Evolutionary conservation across 1,140 invertebrate species (phyloP), one percentile per base, ranked within the genome.

Genomic region (Papilio xuthus): DNA sequence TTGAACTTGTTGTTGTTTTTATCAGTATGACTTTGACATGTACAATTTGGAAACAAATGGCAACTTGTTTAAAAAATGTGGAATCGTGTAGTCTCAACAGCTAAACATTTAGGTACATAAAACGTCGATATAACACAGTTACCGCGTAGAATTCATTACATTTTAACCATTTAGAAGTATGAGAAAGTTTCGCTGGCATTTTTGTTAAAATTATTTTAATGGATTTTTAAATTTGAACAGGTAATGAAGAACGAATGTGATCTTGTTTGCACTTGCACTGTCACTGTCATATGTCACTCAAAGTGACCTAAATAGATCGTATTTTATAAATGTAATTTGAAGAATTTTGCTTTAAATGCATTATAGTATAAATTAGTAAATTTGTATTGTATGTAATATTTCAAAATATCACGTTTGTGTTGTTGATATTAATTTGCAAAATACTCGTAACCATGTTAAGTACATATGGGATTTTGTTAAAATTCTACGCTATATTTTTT

Each of bases 401-500:
- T 53, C 1, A 53, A 9, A 20, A 7, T 53, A 53, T 20, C 50
- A 53, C 50, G 8, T 20, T 53, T 20, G 18, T 70, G 37, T 63
- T 80, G 4, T 72, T 47, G 13, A 75, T 75, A 56, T n/a, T 28
- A 70, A 69, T 32, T 18, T 76, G 18, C 69, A 60, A 70, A 78
- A 75, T 67, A 77, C 72, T 42, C 71, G 78, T 71, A 26, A 60
- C 23, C 23, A 67, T 67, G 60, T 13, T 67, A 67, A 67, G 60
- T 28, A 67, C 60, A 67, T 67, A 67, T 67, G 60, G 60, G 26
- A 67, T 67, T 15, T 26, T 28, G 60, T 28, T 32, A 28, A 32
- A 4, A 67, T 67, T 67, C 12, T 67, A 32, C 26, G 23, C 32
- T 26, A 12, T 67, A 32, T 73, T 37, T 42, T 50, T 73, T 7